Conservation (phyloP, 2,113 vertebrate genomes). For the Diglossa brunneiventris region DNA sequence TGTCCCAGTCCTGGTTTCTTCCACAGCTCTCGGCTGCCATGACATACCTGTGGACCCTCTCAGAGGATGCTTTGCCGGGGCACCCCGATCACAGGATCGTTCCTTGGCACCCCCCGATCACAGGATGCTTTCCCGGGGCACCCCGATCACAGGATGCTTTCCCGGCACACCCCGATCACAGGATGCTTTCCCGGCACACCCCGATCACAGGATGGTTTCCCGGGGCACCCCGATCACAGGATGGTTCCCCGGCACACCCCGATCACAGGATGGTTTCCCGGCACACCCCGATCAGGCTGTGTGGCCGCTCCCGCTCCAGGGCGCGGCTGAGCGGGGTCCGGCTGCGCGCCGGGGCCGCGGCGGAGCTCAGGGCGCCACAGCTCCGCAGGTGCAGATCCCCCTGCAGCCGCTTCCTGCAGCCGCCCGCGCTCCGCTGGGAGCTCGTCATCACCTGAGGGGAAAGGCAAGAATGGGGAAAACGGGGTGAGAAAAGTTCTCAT, state of each 20-base stretch:
- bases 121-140: too few species aligned
- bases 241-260: too few species aligned
- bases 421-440: conserved; percentile 66
- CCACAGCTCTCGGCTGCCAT: background rate
- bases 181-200: too few species aligned
- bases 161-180: too few species aligned
- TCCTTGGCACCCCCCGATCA: too few species aligned
- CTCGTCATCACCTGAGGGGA: conserved; percentile 78
- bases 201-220: too few species aligned
- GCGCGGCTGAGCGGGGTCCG: conserved; percentile 32
- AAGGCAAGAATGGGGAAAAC: background rate
- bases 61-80: conserved; percentile 45
- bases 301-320: conserved; percentile 63
- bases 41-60: background rate
- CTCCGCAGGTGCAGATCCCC: conserved; percentile 89
- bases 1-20: background rate
- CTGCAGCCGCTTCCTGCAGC: conserved; percentile 74
- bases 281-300: conserved; percentile 72
- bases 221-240: too few species aligned
- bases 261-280: conserved; percentile 78
- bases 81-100: too few species aligned
- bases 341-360: conserved; percentile 61
- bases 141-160: too few species aligned
- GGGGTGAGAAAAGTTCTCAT: background rate
- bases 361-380: conserved; percentile 87